These are phyloP conservation scores for Orius insidiosus DNA, from an alignment of 1,140 invertebrate species.

Conservation along the genomic window DNA sequence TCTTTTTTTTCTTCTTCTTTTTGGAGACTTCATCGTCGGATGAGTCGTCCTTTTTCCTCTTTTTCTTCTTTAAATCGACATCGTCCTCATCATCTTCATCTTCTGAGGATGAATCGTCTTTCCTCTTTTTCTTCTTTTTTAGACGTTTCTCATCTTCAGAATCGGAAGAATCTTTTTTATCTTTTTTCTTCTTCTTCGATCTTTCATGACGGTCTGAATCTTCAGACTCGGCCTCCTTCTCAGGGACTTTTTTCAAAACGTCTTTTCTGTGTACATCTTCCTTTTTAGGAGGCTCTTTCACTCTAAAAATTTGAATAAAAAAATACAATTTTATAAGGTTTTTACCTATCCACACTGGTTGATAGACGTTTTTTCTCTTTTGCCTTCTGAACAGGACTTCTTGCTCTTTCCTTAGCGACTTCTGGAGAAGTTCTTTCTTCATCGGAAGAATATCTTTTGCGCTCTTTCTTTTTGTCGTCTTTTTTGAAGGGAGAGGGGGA, in stretches of 20 bases:
- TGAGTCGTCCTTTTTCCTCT: constrained; percentile 43
- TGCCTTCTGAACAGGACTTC: background rate
- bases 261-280: background rate
- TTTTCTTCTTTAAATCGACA: constrained; percentile 38
- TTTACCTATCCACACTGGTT: constrained; percentile 7
- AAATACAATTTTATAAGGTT: background rate
- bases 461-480: constrained; percentile 2
- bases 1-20: constrained; percentile 39
- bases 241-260: constrained; percentile 1
- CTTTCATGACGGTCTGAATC: constrained; percentile 34
- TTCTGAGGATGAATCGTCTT: constrained; percentile 30
- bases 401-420: background rate
- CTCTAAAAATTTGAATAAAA: background rate
- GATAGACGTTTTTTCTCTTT: constrained; percentile 3
- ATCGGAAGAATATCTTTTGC: constrained; percentile 7
- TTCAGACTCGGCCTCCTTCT: constrained; percentile 36
- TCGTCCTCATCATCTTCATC: constrained; percentile 39
- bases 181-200: constrained; percentile 33
- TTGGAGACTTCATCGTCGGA: constrained; percentile 40
- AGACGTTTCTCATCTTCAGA: constrained; percentile 47
- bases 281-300: constrained; percentile 1
- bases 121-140: constrained; percentile 40
- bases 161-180: constrained; percentile 31
- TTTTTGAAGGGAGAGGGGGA: constrained; percentile 7
- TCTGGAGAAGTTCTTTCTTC: constrained; percentile 9